These are phyloP conservation scores for Parelbella ahira DNA, from an alignment of 2,888 invertebrate genomes.

Conservation along the genomic window DNA sequence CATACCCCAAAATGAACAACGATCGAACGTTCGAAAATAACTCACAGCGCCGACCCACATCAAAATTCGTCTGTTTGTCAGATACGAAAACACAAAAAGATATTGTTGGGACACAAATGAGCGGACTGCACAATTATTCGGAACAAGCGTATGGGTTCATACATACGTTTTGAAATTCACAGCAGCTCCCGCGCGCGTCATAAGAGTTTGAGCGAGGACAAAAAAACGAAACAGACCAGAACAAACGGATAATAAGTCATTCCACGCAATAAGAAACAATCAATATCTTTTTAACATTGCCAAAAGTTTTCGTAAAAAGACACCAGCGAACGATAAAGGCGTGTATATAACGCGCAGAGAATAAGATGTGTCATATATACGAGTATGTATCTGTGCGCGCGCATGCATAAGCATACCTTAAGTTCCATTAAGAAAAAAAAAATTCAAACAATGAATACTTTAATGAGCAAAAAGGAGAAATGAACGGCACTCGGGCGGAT, in stretches of 20 bases:
- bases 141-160: conserved; percentile 42
- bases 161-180: conserved; percentile 49
- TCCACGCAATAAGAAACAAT: conserved; percentile 6
- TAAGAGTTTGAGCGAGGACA: conserved; percentile 32
- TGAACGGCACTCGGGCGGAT: conserved; percentile 14
- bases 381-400: no score
- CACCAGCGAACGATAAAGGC: conserved; percentile 9
- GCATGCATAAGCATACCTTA: conserved; percentile 1
- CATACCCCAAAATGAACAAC: conserved; percentile 47
- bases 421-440: conserved; percentile 14
- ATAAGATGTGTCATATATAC: conserved; percentile 10
- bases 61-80: conserved; percentile 48
- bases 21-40: conserved; percentile 37
- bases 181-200: conserved; percentile 33
- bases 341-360: conserved; percentile 16
- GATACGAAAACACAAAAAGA: conserved; percentile 44
- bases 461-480: conserved; percentile 27
- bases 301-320: conserved; percentile 16
- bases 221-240: no score
- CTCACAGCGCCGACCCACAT: conserved; percentile 57
- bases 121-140: conserved; percentile 41
- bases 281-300: conserved; percentile 1
- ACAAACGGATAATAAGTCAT: conserved; percentile 28
- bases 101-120: conserved; percentile 32
- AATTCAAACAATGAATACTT: conserved; percentile 23